Percentiles rank a stretch among this genome's conserved stretches.
These are phyloP conservation scores for Clusia tigrina DNA, from an alignment of 2,888 invertebrate genomes.

Conservation along the genomic window DNA sequence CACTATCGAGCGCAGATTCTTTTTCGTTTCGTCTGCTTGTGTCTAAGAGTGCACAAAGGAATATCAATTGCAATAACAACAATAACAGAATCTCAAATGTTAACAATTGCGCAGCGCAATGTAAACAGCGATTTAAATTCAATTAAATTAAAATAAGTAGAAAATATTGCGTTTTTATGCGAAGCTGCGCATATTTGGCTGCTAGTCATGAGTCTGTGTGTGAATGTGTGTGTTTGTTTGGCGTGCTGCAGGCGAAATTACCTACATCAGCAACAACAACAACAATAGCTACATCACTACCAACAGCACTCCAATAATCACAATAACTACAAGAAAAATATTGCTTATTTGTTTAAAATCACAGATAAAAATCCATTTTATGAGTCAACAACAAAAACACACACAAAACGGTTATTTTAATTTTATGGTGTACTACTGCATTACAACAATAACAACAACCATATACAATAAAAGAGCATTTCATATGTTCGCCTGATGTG, in stretches of 20 bases:
- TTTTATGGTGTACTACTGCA: background rate
- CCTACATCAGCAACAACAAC: constrained; percentile 1
- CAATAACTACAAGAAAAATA: background rate
- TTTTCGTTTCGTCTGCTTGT: too few species aligned
- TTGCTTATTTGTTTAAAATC: constrained; percentile 8
- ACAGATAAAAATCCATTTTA: constrained; percentile 15
- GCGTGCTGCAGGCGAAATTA: background rate
- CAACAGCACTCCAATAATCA: too few species aligned
- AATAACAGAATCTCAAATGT: background rate
- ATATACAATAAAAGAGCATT: constrained; percentile 26
- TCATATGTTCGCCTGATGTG: constrained; percentile 26
- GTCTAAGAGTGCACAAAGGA: too few species aligned
- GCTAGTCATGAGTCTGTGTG: background rate
- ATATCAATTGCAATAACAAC: too few species aligned
- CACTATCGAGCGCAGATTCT: too few species aligned
- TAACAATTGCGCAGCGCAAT: background rate
- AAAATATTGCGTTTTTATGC: too few species aligned
- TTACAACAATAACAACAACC: constrained; percentile 16
- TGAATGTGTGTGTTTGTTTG: background rate
- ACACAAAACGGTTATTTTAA: constrained; percentile 2
- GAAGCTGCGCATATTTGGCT: too few species aligned
- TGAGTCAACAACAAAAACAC: background rate
- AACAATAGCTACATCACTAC: background rate
- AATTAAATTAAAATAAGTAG: too few species aligned
- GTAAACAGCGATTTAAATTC: background rate